Evolutionary conservation across 2,113 vertebrate genomes (phyloP).

Genomic region (Nycticebus coucang): DNA sequence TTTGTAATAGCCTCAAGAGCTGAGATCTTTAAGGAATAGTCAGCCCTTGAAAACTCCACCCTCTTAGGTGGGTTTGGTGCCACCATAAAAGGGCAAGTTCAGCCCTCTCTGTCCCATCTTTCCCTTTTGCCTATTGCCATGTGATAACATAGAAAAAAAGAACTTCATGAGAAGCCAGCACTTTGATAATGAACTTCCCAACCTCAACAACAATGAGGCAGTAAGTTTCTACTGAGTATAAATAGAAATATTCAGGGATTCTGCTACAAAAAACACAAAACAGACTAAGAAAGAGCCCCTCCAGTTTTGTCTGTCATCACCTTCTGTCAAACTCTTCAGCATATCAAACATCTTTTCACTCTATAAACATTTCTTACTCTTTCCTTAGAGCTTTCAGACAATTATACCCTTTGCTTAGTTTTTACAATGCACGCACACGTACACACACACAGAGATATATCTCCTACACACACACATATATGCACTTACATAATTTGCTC

Average conservation of each 20-base stretch:
- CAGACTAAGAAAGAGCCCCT: background rate
- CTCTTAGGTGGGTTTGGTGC: background rate
- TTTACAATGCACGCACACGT: background rate
- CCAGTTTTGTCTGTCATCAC: background rate
- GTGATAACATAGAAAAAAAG: background rate
- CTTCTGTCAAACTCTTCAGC: background rate
- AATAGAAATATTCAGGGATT: background rate
- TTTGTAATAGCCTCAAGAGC: background rate
- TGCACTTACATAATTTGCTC: background rate
- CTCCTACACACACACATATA: background rate
- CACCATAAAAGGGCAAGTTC: background rate
- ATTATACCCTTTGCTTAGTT: background rate
- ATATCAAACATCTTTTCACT: background rate
- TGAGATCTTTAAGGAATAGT: background rate
- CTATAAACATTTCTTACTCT: background rate
- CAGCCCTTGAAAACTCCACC: background rate
- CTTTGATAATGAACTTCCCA: background rate
- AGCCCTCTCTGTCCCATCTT: background rate
- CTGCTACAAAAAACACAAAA: background rate
- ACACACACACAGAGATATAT: background rate
- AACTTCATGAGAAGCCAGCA: background rate
- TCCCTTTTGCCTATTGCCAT: background rate
- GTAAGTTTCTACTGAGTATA: background rate
- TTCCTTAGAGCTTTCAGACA: background rate
- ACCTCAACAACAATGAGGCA: background rate